phyloP scores from a whole-genome alignment of 2,797 vertebrate genomes.

The Loris lydekkerianus region DNA sequence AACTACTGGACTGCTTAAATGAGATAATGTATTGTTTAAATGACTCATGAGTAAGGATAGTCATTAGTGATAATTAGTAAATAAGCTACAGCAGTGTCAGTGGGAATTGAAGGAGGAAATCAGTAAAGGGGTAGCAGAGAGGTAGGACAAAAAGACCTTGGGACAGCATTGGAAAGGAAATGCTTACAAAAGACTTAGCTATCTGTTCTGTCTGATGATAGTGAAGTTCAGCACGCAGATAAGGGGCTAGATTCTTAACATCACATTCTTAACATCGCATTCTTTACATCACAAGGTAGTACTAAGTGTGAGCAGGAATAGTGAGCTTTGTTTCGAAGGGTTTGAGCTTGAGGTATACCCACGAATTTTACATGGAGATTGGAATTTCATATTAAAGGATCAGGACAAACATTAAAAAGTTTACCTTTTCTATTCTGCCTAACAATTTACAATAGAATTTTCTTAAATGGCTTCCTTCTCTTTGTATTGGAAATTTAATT shows the following conservation, averaged over 20 bases:
- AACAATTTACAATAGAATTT: conserved; percentile 49
- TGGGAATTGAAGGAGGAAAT: neutral
- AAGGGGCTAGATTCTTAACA: neutral
- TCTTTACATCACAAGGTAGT: neutral
- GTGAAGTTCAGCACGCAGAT: neutral
- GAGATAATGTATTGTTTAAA: neutral
- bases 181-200: neutral
- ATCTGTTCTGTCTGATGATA: conserved; percentile 42
- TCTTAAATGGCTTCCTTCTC: neutral
- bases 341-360: neutral
- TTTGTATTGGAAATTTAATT: conserved; percentile 56
- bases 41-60: neutral
- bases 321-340: neutral
- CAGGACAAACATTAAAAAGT: conserved; percentile 18
- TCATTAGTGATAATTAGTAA: neutral
- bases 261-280: neutral
- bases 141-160: neutral
- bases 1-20: neutral
- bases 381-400: neutral
- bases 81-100: neutral
- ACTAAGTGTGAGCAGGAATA: neutral
- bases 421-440: conserved; percentile 38
- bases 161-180: neutral
- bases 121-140: neutral
- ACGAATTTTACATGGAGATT: conserved; percentile 18